Percentiles rank a stretch among this genome's conserved stretches.
These are phyloP conservation scores for Illadopsis cleaveri DNA, from an alignment of 2,113 vertebrate species.

Conservation along the genomic window DNA sequence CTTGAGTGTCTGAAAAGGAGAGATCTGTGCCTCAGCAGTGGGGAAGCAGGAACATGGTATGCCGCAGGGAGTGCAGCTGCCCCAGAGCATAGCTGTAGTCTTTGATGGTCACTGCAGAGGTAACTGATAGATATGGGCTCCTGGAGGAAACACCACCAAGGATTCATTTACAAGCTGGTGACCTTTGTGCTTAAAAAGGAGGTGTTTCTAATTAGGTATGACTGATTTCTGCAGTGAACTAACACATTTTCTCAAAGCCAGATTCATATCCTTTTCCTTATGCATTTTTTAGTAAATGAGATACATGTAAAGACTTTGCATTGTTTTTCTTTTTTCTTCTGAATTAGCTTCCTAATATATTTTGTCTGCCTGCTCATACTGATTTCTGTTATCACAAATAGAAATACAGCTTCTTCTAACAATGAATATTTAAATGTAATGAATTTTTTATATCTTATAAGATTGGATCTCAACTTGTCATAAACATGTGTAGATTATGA, in stretches of 20 bases:
- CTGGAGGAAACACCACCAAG: not conserved
- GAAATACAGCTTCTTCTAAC: conserved; percentile 4
- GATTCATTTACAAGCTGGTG: not conserved
- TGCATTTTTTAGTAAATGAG: not conserved
- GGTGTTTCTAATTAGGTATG: not conserved
- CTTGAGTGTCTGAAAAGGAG: not conserved
- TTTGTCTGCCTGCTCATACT: not conserved
- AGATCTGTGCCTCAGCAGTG: not conserved
- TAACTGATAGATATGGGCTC: not conserved
- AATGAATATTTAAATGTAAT: conserved; percentile 64
- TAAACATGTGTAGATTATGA: conserved; percentile 29
- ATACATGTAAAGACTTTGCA: not conserved
- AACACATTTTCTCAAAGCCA: not conserved
- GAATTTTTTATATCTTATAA: conserved; percentile 31
- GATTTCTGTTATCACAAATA: conserved; percentile 47
- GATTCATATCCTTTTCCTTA: not conserved
- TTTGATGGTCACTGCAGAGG: not conserved
- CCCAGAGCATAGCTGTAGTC: not conserved
- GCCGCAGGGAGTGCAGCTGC: not conserved
- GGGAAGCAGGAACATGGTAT: not conserved
- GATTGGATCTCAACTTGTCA: conserved; percentile 15
- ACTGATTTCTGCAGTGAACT: not conserved
- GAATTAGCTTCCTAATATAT: conserved; percentile 3
- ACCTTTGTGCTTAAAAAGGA: not conserved
- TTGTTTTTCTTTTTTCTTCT: not conserved